Base-by-base conservation (phyloP, 2,797 vertebrate species). In the Dendrocincla fuliginosa region DNA sequence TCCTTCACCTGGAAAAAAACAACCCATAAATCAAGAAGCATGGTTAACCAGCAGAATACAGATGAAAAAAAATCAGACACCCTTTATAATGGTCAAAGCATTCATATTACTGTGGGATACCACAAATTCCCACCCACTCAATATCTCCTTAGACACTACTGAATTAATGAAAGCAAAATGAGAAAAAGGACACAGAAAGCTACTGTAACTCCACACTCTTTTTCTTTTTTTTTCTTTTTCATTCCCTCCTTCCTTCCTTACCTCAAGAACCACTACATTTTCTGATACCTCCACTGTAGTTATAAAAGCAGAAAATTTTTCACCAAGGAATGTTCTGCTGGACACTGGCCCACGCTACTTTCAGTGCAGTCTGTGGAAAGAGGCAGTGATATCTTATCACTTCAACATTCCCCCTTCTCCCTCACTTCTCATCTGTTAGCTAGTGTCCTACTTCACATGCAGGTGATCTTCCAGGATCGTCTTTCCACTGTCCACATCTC, bases 381-480 rank as follows among this genome's bases (percentile, higher is more conserved):
- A 89, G 33, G 37, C 24, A 84, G 63, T 12, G 47, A 22, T 86
- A 93, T 52, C 80, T 84, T 90, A 76, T 86, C 46, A 68, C 25
- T 89, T 81, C 46, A 81, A 17, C 0, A 1, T 50, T 70, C 17
- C 63, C 53, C 59, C 65, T 91, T 69, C 93, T 91, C 69, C 89
- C 57, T 61, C 42, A 17, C 60, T 57, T 78, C 89, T 97, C 89
- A 91, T 87, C 81, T 86, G 60, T 89, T 87, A 77, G 22, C 68
- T 87, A 16, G 41, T 32, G 60, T 57, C 85, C 85, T 81, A 87
- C 85, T 94, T 95, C 85, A 69, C 1, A 19, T 0, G 0, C 25
- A 93, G 81, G 69, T 92, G 89, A 89, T 91, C 82, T 47, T 94
- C 70, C 37, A 60, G 92, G 92, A 96, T 97, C 93, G 49, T 56